phyloP scores from a whole-genome alignment of 1,140 invertebrate species.

The Drosophila subobscura region DNA sequence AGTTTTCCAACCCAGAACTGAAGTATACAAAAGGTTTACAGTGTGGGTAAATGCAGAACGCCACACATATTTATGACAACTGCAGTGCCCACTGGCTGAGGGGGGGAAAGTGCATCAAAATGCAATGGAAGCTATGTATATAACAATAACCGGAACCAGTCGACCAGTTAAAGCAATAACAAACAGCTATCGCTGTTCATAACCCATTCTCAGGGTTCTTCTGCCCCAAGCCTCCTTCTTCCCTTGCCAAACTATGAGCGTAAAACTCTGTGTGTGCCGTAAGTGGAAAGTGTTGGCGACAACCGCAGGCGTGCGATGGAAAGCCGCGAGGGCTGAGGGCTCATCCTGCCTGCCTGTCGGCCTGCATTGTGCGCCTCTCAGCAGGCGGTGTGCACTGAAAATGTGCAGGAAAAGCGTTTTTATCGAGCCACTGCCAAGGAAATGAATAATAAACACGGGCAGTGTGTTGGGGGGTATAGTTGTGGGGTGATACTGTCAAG shows the following conservation, averaged over 20 bases:
- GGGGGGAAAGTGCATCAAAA: slow-evolving; percentile 2
- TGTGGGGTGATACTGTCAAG: background rate
- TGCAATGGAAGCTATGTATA: slow-evolving; percentile 1
- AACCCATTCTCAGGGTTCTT: background rate
- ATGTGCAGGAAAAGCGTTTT: slow-evolving; percentile 37
- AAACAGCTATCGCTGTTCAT: background rate
- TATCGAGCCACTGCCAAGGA: slow-evolving; percentile 23
- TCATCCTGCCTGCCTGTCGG: background rate
- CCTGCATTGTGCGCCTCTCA: background rate
- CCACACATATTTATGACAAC: slow-evolving; percentile 30
- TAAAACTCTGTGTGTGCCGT: slow-evolving; percentile 38
- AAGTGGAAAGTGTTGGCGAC: slow-evolving; percentile 44
- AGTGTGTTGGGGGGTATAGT: slow-evolving; percentile 21
- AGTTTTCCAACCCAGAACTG: no score
- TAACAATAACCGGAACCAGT: slow-evolving; percentile 33
- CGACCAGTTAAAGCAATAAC: slow-evolving; percentile 26
- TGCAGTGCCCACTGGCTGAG: slow-evolving; percentile 16
- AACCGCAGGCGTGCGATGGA: slow-evolving; percentile 6
- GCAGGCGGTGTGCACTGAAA: slow-evolving; percentile 6
- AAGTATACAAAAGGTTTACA: no score
- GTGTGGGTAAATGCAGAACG: background rate
- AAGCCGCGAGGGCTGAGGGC: background rate
- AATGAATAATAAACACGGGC: slow-evolving; percentile 46
- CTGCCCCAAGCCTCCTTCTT: no score
- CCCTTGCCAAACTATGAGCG: background rate